A percentile compares a stretch with the other conserved stretches of the same genome.
Conservation (phyloP, 2,797 vertebrate genomes). For the Xenopus petersii region DNA sequence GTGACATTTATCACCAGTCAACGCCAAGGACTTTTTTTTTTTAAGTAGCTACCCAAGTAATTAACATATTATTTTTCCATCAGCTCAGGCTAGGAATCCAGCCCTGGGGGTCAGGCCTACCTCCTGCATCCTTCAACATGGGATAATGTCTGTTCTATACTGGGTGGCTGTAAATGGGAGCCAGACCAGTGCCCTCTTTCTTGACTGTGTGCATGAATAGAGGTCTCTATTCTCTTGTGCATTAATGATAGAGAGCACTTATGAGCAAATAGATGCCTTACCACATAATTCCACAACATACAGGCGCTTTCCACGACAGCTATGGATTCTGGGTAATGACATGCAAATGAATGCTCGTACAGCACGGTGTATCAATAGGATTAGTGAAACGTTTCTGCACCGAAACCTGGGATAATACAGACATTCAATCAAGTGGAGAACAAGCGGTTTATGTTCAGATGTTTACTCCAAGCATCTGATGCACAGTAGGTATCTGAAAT, state of each 20-base stretch:
- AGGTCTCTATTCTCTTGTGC: constrained; percentile 45
- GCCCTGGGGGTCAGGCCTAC: constrained; percentile 41
- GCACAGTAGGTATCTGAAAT: not conserved
- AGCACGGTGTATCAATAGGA: constrained; percentile 18
- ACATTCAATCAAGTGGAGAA: constrained; percentile 4
- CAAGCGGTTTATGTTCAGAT: constrained; percentile 6
- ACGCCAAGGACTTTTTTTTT: constrained; percentile 21
- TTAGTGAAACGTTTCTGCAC: constrained; percentile 24
- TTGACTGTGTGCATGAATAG: constrained; percentile 40
- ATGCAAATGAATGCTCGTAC: constrained; percentile 32
- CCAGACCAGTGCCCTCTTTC: constrained; percentile 43
- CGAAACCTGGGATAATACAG: constrained; percentile 10
- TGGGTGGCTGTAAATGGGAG: constrained; percentile 42
- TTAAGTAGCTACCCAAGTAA: constrained; percentile 28
- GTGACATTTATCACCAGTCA: constrained; percentile 44
- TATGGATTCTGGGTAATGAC: constrained; percentile 29
- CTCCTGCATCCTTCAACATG: constrained; percentile 35
- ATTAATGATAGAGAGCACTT: constrained; percentile 49
- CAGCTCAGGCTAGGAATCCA: constrained; percentile 38
- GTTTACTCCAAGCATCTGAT: not conserved
- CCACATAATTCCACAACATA: constrained; percentile 45
- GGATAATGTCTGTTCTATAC: constrained; percentile 48
- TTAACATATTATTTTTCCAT: constrained; percentile 51
- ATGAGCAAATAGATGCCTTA: constrained; percentile 42
- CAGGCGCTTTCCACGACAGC: constrained; percentile 11